Evolutionary conservation across 2,888 invertebrate genomes (phyloP).

Genomic region (Molorchus minor): DNA sequence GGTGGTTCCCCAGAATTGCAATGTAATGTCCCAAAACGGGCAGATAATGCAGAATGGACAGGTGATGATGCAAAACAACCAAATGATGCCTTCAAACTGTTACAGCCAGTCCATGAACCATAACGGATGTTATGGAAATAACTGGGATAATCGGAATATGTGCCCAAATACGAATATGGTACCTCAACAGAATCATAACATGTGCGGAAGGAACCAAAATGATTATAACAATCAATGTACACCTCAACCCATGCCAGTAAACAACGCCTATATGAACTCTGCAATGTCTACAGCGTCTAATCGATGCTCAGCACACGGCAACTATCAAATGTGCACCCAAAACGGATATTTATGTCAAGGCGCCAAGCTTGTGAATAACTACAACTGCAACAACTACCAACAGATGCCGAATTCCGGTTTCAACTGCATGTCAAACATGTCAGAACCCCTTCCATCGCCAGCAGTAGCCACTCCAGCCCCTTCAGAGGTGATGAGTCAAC

Average conservation of each 20-base stretch:
- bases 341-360: slow-evolving; percentile 38
- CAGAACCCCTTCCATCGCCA: slow-evolving; percentile 57
- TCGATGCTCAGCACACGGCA: slow-evolving; percentile 50
- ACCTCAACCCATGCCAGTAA: slow-evolving; percentile 42
- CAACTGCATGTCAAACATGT: slow-evolving; percentile 47
- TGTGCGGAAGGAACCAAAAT: slow-evolving; percentile 47
- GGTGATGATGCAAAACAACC: slow-evolving; percentile 41
- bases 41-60: slow-evolving; percentile 35
- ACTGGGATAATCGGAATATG: slow-evolving; percentile 44
- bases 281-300: slow-evolving; percentile 32
- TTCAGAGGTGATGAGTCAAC: slow-evolving; percentile 50
- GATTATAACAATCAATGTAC: slow-evolving; percentile 47
- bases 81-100: slow-evolving; percentile 45
- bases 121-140: slow-evolving; percentile 49
- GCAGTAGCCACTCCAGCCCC: slow-evolving; percentile 59
- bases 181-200: slow-evolving; percentile 36
- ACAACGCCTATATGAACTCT: slow-evolving; percentile 43
- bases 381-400: slow-evolving; percentile 45
- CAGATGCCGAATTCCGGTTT: slow-evolving; percentile 45
- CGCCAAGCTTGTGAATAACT: slow-evolving; percentile 41
- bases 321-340: slow-evolving; percentile 52
- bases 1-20: slow-evolving; percentile 37
- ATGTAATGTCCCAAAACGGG: slow-evolving; percentile 36
- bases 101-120: slow-evolving; percentile 49
- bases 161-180: slow-evolving; percentile 39